These are phyloP conservation scores for Lindbergichthys nudifrons DNA, from an alignment of 2,797 vertebrate genomes.

Conservation along the genomic window DNA sequence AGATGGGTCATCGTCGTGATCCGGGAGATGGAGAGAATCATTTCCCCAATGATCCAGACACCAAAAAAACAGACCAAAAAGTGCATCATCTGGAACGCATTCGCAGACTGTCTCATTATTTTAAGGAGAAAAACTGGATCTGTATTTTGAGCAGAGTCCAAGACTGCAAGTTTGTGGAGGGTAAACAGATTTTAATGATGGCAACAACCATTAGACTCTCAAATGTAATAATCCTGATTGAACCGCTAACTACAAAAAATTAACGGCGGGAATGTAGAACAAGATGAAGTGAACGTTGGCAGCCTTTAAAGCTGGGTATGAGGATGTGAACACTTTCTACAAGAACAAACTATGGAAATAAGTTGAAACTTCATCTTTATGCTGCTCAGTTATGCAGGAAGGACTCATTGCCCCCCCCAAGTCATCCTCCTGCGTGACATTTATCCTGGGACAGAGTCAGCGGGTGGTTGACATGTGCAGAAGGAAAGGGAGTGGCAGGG, in stretches of 20 bases:
- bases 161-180: conserved; percentile 35
- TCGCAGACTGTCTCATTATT: conserved; percentile 66
- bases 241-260: conserved; percentile 19
- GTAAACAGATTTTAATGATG: conserved; percentile 60
- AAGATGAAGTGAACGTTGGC: neutral
- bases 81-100: conserved; percentile 71
- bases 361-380: conserved; percentile 1
- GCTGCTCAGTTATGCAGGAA: conserved; percentile 39
- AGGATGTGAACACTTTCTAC: neutral
- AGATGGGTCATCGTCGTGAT: conserved; percentile 75
- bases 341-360: conserved; percentile 2
- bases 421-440: conserved; percentile 46
- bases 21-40: conserved; percentile 53
- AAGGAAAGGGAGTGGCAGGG: conserved; percentile 71
- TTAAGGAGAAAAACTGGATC: conserved; percentile 23
- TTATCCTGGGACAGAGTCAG: conserved; percentile 57
- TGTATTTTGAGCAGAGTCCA: conserved; percentile 45
- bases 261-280: conserved; percentile 2
- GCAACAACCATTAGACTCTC: conserved; percentile 47
- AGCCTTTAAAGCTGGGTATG: neutral
- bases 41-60: conserved; percentile 64
- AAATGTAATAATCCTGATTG: conserved; percentile 31
- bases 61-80: conserved; percentile 62
- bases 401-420: conserved; percentile 32
- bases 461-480: conserved; percentile 69